Base-by-base conservation (phyloP, 2,113 vertebrate genomes). In the Sialia sialis region DNA sequence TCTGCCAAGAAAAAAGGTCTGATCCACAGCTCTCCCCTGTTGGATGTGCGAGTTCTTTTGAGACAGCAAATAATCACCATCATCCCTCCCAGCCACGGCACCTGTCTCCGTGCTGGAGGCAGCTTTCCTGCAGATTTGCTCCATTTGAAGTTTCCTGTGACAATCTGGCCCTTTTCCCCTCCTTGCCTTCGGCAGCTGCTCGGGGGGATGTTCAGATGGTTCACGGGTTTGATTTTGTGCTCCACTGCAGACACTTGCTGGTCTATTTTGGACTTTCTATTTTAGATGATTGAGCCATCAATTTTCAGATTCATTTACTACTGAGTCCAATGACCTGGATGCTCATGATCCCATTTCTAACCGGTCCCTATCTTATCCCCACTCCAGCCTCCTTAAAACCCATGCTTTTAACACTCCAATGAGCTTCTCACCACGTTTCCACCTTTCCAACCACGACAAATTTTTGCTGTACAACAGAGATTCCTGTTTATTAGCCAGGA, bases 191-290 rank as follows among this genome's bases (percentile, higher is more conserved):
- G 87, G 90, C 95, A 76, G 90, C 69, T 75, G 74, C 81, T 75
- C 5, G 2, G 66, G 78, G 64, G 78, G 87, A 44, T 5, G 10
- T 75, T 95, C 89, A 93, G 84, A 87, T 79, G 74, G 39, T 89
- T 95, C 13, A 11, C 81, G 30, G 84, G 92, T 87, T 95, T 87
- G 73, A 94, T 96, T 96, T 95, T 85, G 93, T 93, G 92, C 96
- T 93, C 81, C 29, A 13, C 73, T 85, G 81, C 82, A 79, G 90
- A 38, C 38, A 49, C 46, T 64, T 32, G 19, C 62, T 80, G 67
- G 49, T 90, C 75, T 90, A 0, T 72, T 80, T 86, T 77, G 75
- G 88, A 15, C 46, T 85, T 90, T 83, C 67, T 84, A 7, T 74
- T 94, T 88, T 38, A 84, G 92, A 54, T 21, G 64, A 93, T 93